Base-by-base conservation (phyloP, 2,113 vertebrate genomes). In the Engystomops pustulosus region DNA sequence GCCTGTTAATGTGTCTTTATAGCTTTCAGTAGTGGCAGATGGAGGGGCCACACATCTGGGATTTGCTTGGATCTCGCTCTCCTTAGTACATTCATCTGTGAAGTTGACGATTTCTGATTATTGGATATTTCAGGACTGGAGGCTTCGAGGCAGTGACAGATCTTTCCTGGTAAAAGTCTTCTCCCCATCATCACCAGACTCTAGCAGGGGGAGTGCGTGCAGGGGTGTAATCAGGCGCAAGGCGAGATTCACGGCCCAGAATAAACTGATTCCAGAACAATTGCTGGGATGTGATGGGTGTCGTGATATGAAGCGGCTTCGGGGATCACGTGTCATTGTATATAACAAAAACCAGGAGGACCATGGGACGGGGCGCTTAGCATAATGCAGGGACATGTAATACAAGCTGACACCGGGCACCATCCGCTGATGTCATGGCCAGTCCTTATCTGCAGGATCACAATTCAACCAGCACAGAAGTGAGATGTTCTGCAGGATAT, bases 11-110 rank as follows among this genome's bases (percentile, higher is more conserved):
- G 75, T 20, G 53, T 36, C 32, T 60, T 32, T 62, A 36, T 79
- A 51, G 76, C n/a, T 51, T 58, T 45, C 51, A n/a, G n/a, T 94
- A 93, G 92, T 94, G 93, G 94, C 94, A 95, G 93, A 91, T 93
- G 93, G 94, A 95, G 94, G 49, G 49, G 23, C n/a, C 38, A 32
- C 74, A 53, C 47, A 94, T 94, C 92, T 93, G 89, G 12, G 76
- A 36, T 77, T 55, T 6, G 47, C 53, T n/a, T 77, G 72, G 27
- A 51, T 75, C 30, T 77, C 7, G 25, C 12, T 45, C 14, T n/a
- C 32, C 30, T 53, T 41, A 23, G 75, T 79, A n/a, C 32, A 36
- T 62, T 27, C 14, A 70, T 25, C 23, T 27, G 41, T 44, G 23
- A 72, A 10, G n/a, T 45, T 72, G 9, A 25, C 34, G 36, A 44